Evolutionary conservation across 2,888 invertebrate genomes (phyloP).

Genomic region (Parnassius mnemosyne): DNA sequence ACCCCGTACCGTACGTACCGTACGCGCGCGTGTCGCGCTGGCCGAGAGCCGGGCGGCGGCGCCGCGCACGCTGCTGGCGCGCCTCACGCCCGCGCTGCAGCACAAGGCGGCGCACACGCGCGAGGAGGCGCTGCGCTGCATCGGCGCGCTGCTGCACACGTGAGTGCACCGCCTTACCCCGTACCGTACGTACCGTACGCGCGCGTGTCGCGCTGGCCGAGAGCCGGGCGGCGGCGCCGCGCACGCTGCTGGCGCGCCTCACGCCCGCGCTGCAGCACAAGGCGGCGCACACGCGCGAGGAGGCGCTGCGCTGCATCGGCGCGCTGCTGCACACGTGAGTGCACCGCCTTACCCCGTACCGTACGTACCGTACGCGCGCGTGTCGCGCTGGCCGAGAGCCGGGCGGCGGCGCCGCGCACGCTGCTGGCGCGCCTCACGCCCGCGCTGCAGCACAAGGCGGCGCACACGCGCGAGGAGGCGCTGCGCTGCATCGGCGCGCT

Average conservation of each 20-base stretch:
- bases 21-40: no score
- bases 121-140: no score
- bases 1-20: no score
- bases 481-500: constrained; percentile 90
- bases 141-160: no score
- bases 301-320: no score
- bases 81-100: constrained; percentile 77
- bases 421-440: constrained; percentile 62
- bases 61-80: no score
- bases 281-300: constrained; percentile 40
- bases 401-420: constrained; percentile 59
- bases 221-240: no score
- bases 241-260: no score
- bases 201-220: constrained; percentile 51
- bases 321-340: no score
- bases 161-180: no score
- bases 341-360: no score
- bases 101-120: constrained; percentile 77
- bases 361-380: constrained; percentile 37
- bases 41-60: no score
- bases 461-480: constrained; percentile 94
- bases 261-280: constrained; percentile 85
- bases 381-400: constrained; percentile 54
- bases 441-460: constrained; percentile 93
- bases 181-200: constrained; percentile 15